Evolutionary conservation across 2,113 vertebrate species (phyloP).

Genomic region (Oxygymnocypris stewartii): DNA sequence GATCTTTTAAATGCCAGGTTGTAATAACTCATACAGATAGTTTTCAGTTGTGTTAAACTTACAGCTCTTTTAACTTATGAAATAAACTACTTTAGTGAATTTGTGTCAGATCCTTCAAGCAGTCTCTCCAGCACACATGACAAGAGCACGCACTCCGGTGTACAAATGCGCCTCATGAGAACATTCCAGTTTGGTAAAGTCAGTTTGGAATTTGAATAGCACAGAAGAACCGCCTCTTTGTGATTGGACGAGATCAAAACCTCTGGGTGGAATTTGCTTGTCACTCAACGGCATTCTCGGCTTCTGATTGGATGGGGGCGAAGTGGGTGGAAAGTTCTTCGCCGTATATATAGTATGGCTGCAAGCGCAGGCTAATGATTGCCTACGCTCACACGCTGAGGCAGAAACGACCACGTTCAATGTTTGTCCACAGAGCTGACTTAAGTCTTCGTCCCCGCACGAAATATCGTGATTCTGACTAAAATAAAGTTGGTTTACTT

Average conservation of each 20-base stretch:
- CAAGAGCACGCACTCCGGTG: slow-evolving; percentile 32
- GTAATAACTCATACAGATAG: background rate
- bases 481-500: slow-evolving; percentile 58
- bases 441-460: slow-evolving; percentile 63
- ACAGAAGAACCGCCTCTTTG: slow-evolving; percentile 74
- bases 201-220: slow-evolving; percentile 79
- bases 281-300: slow-evolving; percentile 66
- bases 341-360: slow-evolving; percentile 73
- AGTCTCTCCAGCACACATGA: slow-evolving; percentile 20
- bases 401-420: slow-evolving; percentile 60
- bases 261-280: slow-evolving; percentile 63
- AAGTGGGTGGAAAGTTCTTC: slow-evolving; percentile 62
- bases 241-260: slow-evolving; percentile 76
- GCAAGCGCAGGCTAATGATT: slow-evolving; percentile 74
- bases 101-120: background rate
- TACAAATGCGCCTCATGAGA: slow-evolving; percentile 67
- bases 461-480: slow-evolving; percentile 58
- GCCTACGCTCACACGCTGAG: slow-evolving; percentile 67
- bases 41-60: background rate
- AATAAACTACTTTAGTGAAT: background rate
- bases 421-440: slow-evolving; percentile 70
- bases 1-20: background rate
- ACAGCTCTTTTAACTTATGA: background rate
- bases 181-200: slow-evolving; percentile 77
- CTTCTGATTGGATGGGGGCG: slow-evolving; percentile 59